Evolutionary conservation across 2,888 invertebrate genomes (phyloP), one percentile per base, ranked within the genome.

Genomic region (Habroteleia sp.): DNA sequence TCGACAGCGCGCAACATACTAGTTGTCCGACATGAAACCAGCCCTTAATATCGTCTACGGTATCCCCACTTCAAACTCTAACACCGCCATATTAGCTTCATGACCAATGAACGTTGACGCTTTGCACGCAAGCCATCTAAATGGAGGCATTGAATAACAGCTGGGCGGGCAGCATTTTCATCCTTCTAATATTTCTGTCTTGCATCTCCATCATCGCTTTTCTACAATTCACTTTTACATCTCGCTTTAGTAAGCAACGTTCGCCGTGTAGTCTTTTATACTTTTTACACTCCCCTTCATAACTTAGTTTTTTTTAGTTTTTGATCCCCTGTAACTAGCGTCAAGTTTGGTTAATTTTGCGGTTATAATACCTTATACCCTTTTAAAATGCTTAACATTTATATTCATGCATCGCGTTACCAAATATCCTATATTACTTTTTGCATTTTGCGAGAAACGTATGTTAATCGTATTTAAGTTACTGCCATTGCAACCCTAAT

Each of bases 1-100:
- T 84, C 89, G 89, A 90, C 90, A 89, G 89, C 90, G 89, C 89
- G 88, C 87, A 85, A 87, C 87, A 85, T 88, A 90, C 90, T 90
- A 89, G 89, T 82, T 84, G 82, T 80, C 83, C 80, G 84, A 82
- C 81, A 82, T 80, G 79, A 82, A 83, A 83, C 83, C 87, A 85
- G 83, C 85, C 88, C 88, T 86, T 87, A 86, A 87, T 86, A 84
- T 82, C 83, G 75, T 78, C 79, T 80, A 82, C 78, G 80, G 78
- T 80, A 79, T 83, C 83, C 83, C 83, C 84, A 83, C 83, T 80
- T 76, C 63, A 78, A 81, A 78, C 83, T 82, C 82, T 83, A 80
- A 84, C 85, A 85, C 84, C 84, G 85, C 87, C 87, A 89, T 84
- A 86, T 87, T 89, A 89, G 89, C 89, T 89, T 85, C 85, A 87